These are phyloP conservation scores for Pristionchus mayeri DNA, from an alignment of 2,888 invertebrate species.

Conservation along the genomic window DNA sequence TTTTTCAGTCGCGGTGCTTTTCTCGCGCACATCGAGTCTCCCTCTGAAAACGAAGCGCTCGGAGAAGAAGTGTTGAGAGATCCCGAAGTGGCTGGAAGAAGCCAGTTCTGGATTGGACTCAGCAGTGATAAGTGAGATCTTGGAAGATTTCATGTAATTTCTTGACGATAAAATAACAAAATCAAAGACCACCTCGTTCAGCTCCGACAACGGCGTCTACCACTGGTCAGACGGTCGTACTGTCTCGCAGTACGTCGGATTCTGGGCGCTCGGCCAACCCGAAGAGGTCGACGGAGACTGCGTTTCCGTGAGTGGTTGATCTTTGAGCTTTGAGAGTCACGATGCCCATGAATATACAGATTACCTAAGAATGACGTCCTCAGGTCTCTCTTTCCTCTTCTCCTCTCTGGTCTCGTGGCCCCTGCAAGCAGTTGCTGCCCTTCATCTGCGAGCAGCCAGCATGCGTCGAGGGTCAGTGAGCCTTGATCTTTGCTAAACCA, in stretches of 20 bases:
- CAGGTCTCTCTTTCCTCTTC: slow-evolving; percentile 44
- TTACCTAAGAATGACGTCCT: background rate
- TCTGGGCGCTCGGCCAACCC: slow-evolving; percentile 92
- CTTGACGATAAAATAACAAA: background rate
- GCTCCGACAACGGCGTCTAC: slow-evolving; percentile 66
- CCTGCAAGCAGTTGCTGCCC: slow-evolving; percentile 92
- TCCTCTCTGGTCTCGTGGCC: slow-evolving; percentile 89
- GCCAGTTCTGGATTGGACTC: slow-evolving; percentile 40
- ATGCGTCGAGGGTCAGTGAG: slow-evolving; percentile 83
- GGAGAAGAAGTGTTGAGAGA: slow-evolving; percentile 82
- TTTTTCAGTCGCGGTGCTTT: slow-evolving; percentile 1
- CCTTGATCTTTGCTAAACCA: background rate
- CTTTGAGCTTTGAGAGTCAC: background rate
- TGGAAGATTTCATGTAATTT: background rate
- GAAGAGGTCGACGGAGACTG: slow-evolving; percentile 80
- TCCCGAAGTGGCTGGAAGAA: slow-evolving; percentile 76
- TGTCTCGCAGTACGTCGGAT: slow-evolving; percentile 80
- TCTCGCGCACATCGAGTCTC: slow-evolving; percentile 88
- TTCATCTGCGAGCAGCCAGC: slow-evolving; percentile 93
- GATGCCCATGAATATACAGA: slow-evolving; percentile 45
- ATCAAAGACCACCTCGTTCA: slow-evolving; percentile 52
- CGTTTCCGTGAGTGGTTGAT: slow-evolving; percentile 27
- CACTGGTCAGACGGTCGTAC: slow-evolving; percentile 75
- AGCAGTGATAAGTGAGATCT: background rate
- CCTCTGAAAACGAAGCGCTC: slow-evolving; percentile 92